phyloP scores from a whole-genome alignment of 2,797 vertebrate species.

The Hippoglossus hippoglossus region DNA sequence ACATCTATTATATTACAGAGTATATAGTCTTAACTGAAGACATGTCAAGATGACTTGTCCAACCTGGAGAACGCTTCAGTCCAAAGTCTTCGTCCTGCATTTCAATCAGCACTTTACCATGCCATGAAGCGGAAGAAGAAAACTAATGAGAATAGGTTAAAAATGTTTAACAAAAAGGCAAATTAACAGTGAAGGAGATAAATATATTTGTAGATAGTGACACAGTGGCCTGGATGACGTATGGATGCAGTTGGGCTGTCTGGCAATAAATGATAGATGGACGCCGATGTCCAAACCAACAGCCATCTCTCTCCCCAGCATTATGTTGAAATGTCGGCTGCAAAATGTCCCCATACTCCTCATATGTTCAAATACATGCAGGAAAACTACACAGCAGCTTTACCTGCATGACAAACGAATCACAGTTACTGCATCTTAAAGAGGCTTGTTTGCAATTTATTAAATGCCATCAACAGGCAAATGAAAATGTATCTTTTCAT shows the following conservation, averaged over 20 bases:
- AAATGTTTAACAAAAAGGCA: slow-evolving; percentile 68
- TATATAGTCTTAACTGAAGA: slow-evolving; percentile 53
- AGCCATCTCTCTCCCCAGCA: slow-evolving; percentile 12
- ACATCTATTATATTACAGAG: slow-evolving; percentile 33
- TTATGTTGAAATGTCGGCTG: slow-evolving; percentile 16
- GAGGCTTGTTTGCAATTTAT: slow-evolving; percentile 21
- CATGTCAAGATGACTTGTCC: slow-evolving; percentile 75
- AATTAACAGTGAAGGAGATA: slow-evolving; percentile 64
- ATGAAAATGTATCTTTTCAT: no score
- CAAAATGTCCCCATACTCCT: slow-evolving; percentile 3
- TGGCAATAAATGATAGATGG: slow-evolving; percentile 26
- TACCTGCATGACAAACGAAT: slow-evolving; percentile 3
- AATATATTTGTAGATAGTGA: slow-evolving; percentile 58
- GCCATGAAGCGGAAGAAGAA: slow-evolving; percentile 80
- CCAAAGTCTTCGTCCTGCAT: slow-evolving; percentile 85
- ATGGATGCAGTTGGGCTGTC: slow-evolving; percentile 54
- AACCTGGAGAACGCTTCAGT: slow-evolving; percentile 85
- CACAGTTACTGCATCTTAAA: slow-evolving; percentile 14
- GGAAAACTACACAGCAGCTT: slow-evolving; percentile 6
- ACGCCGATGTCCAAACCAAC: slow-evolving; percentile 28
- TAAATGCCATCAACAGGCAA: slow-evolving; percentile 6
- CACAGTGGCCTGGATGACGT: slow-evolving; percentile 57
- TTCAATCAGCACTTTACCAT: slow-evolving; percentile 87
- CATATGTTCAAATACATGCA: slow-evolving; percentile 3
- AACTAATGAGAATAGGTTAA: slow-evolving; percentile 75